phyloP scores from a whole-genome alignment of 2,797 vertebrate species.

The Intellagama lesueurii region DNA sequence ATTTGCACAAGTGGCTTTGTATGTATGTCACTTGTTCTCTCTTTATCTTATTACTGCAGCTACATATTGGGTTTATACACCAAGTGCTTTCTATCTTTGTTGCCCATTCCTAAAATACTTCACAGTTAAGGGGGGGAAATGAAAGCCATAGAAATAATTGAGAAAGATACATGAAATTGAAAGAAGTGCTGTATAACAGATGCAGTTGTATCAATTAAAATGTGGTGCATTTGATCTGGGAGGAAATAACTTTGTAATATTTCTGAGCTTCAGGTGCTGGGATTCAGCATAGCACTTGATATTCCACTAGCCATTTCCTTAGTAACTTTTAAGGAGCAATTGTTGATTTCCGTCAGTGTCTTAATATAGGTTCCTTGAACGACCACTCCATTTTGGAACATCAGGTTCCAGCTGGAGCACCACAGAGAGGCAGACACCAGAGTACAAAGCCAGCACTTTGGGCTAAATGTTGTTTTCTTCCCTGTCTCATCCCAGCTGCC shows the following conservation, averaged over 20 bases:
- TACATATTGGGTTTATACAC: conserved; percentile 34
- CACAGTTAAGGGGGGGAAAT: neutral
- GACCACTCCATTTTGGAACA: neutral
- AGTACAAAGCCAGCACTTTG: conserved; percentile 4
- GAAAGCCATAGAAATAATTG: neutral
- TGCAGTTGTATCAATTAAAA: conserved; percentile 10
- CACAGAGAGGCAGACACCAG: rapidly evolving
- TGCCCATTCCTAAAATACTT: conserved; percentile 1
- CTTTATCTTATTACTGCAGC: conserved; percentile 31
- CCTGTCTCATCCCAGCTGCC: neutral
- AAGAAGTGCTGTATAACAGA: neutral
- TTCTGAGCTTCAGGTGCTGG: conserved; percentile 5
- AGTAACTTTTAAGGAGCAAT: conserved; percentile 40
- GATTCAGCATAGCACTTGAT: conserved; percentile 15
- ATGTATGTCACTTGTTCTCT: neutral
- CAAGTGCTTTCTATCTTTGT: neutral
- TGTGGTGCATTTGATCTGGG: neutral
- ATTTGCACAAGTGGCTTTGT: neutral
- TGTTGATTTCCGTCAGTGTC: conserved; percentile 11
- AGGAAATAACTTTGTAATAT: conserved; percentile 13
- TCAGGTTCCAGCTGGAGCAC: conserved; percentile 8
- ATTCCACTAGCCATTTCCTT: neutral
- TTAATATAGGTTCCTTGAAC: conserved; percentile 30
- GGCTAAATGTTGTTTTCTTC: neutral
- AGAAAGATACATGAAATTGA: conserved; percentile 15